Evolutionary conservation across 2,888 invertebrate species (phyloP).

Genomic region (Latrodectus elegans): DNA sequence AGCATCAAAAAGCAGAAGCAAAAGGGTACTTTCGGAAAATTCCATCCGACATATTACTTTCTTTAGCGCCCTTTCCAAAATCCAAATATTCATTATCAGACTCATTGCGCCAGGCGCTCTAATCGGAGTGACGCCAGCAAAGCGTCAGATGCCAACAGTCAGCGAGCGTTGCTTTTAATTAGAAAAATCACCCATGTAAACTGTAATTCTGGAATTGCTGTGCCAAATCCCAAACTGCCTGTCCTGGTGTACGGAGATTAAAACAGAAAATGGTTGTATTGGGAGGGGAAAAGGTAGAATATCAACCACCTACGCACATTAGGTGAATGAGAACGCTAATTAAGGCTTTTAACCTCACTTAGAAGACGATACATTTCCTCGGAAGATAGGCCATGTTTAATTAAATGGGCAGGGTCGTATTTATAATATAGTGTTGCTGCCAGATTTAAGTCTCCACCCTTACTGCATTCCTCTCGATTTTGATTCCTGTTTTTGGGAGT

Average conservation of each 20-base stretch:
- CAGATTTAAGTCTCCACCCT: not conserved
- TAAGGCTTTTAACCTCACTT: conserved; percentile 2
- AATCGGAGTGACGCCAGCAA: not conserved
- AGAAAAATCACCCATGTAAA: not conserved
- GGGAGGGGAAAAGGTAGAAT: not conserved
- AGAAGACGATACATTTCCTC: not conserved
- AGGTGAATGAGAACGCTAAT: not conserved
- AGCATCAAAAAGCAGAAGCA: no score
- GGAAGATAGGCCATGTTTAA: not conserved
- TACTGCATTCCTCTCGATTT: not conserved
- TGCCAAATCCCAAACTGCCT: not conserved
- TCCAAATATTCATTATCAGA: not conserved
- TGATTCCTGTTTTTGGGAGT: not conserved
- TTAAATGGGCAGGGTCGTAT: not conserved
- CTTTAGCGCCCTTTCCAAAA: no score
- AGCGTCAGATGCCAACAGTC: not conserved
- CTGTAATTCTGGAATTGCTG: not conserved
- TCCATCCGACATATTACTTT: no score
- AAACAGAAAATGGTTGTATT: not conserved
- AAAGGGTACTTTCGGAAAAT: no score
- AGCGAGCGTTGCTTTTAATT: conserved; percentile 1
- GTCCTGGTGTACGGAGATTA: not conserved
- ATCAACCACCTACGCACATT: not conserved
- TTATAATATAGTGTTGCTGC: not conserved
- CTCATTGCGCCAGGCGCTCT: not conserved